Evolutionary conservation across 2,797 vertebrate genomes (phyloP).

Genomic region (Platalea minor): DNA sequence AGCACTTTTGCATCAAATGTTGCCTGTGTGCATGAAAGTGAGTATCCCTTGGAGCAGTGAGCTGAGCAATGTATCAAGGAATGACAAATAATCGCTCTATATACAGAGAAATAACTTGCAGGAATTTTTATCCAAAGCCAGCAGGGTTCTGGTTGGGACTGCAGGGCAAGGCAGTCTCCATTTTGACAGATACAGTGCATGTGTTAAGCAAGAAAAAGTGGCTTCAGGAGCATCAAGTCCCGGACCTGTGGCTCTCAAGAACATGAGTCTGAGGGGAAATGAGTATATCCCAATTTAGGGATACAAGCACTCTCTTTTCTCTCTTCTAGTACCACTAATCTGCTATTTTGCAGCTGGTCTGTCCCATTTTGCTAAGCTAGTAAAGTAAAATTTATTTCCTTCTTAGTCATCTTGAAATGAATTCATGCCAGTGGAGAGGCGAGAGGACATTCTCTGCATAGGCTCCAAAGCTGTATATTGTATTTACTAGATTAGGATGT

Average conservation of each 20-base stretch:
- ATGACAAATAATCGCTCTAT: not conserved
- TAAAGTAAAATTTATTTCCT: not conserved
- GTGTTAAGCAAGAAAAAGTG: not conserved
- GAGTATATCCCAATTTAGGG: not conserved
- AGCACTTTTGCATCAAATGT: not conserved
- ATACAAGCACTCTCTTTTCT: not conserved
- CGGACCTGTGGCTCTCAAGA: not conserved
- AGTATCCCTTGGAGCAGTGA: not conserved
- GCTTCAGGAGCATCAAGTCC: not conserved
- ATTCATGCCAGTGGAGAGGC: not conserved
- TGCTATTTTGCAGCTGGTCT: not conserved
- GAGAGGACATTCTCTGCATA: not conserved
- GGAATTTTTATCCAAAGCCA: not conserved
- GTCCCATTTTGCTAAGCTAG: not conserved
- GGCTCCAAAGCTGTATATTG: not conserved
- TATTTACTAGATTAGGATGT: not conserved
- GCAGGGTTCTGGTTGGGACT: not conserved
- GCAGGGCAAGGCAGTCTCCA: not conserved
- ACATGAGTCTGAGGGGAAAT: not conserved
- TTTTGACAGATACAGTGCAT: not conserved
- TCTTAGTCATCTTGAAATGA: not conserved
- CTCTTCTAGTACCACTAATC: not conserved
- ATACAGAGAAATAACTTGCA: not conserved
- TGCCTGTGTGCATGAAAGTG: not conserved
- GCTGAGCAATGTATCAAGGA: not conserved